Evolutionary conservation across 2,888 invertebrate genomes (phyloP), one percentile per base, ranked within the genome.

Genomic region (Syrista parreyssii): DNA sequence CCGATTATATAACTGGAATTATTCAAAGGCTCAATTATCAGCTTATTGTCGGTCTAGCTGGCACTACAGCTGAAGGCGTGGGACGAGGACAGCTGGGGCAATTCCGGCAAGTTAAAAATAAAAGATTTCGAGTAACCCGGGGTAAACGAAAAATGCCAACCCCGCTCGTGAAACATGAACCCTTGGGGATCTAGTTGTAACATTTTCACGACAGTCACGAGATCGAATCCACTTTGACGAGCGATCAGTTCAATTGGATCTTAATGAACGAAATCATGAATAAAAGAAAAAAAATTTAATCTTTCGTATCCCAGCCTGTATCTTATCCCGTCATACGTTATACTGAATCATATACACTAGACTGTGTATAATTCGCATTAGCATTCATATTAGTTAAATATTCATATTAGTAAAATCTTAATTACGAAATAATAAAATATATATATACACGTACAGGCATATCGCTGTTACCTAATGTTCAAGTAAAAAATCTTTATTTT

Each of bases 11-110:
- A 84, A 83, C 83, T 82, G 83, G 88, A 89, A 89, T 88, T 88
- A 89, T 89, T 89, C 88, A 86, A 87, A 87, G 88, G 87, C 88
- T 88, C 88, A 90, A 89, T 90, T 89, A 90, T 88, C 88, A 88
- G 90, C 88, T 90, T 90, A 89, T 87, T 87, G 88, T 88, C 88
- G 88, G 86, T 88, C 86, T 85, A 85, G 85, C 85, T 88, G 85
- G 84, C 88, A 83, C 84, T 84, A 84, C 80, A 83, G 84, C 81
- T 83, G 83, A 83, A 85, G 82, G 83, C 89, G 88, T 89, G 89
- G 83, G 89, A 89, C 81, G 82, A 77, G 74, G 79, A 74, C 89
- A 89, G 86, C 84, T 89, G 89, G 80, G 32, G 73, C 32, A 33
- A 71, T 33, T 71, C 71, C 71, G 32, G 74, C 34, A 74, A 34